Conservation (phyloP, 2,113 vertebrate genomes). For the Grus americana region DNA sequence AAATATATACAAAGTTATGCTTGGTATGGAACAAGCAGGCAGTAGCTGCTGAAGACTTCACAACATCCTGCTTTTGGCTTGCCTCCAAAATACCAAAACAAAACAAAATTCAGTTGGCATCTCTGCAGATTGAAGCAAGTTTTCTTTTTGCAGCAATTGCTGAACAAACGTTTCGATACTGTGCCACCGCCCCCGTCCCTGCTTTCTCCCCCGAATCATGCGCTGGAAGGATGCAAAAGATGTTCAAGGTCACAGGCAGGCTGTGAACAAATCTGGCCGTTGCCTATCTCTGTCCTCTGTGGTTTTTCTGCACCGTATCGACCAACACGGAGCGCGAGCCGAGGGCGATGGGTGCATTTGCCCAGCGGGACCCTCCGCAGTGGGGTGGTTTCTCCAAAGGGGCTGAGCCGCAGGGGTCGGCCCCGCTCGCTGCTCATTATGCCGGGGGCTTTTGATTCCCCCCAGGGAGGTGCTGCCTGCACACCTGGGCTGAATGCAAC, state of each 20-base stretch:
- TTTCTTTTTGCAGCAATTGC: constrained; percentile 42
- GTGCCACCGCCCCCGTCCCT: constrained; percentile 22
- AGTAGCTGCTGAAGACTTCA: constrained; percentile 43
- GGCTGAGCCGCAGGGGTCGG: not conserved
- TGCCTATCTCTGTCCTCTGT: not conserved
- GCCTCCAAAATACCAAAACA: constrained; percentile 40
- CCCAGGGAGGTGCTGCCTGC: not conserved
- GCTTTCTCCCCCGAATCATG: constrained; percentile 15
- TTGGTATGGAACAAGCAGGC: constrained; percentile 59
- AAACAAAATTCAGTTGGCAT: constrained; percentile 32
- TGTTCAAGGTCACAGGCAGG: constrained; percentile 31
- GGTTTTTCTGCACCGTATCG: rapidly evolving
- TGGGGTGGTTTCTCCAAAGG: not conserved
- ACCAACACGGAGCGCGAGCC: rapidly evolving
- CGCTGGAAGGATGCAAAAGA: not conserved
- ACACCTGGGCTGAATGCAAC: not conserved
- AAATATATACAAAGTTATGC: constrained; percentile 66
- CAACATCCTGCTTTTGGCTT: constrained; percentile 22
- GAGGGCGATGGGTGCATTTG: rapidly evolving
- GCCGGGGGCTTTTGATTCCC: not conserved
- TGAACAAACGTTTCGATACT: constrained; percentile 54
- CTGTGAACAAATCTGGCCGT: rapidly evolving
- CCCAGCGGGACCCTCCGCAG: not conserved
- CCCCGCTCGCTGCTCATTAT: rapidly evolving
- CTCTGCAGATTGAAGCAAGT: constrained; percentile 46